These are phyloP conservation scores for Euzetes globulus DNA, from an alignment of 2,888 invertebrate genomes.

Conservation along the genomic window DNA sequence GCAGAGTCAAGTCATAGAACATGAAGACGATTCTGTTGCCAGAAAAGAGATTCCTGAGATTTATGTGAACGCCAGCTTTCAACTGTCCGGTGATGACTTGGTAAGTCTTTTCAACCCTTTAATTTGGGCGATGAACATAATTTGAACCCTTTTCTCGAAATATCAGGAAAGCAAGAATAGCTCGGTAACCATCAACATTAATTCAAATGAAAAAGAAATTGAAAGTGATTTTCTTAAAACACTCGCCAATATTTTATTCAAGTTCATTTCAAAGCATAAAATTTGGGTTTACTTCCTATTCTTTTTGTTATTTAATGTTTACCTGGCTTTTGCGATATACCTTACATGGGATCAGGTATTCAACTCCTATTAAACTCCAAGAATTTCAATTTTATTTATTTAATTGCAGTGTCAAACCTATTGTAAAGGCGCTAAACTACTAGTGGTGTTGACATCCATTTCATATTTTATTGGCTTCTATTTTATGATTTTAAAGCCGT, in stretches of 20 bases:
- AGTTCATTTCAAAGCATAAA: not conserved
- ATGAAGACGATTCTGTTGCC: not conserved
- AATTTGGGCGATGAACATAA: too few species aligned
- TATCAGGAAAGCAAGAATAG: too few species aligned
- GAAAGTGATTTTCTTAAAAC: not conserved
- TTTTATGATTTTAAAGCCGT: slow-evolving; percentile 26
- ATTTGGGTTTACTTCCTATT: not conserved
- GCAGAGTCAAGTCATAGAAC: not conserved
- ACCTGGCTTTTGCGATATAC: not conserved
- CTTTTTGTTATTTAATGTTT: slow-evolving; percentile 5
- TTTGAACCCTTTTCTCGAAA: too few species aligned
- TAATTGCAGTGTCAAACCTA: slow-evolving; percentile 39
- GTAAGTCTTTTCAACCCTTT: not conserved
- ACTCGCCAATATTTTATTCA: not conserved
- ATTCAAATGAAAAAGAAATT: not conserved
- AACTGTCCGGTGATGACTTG: not conserved
- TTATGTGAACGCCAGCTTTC: slow-evolving; percentile 10
- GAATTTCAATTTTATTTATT: not conserved
- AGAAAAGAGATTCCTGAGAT: not conserved
- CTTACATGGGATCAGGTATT: slow-evolving; percentile 24
- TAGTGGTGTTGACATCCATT: slow-evolving; percentile 58
- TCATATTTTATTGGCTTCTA: slow-evolving; percentile 48
- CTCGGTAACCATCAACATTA: not conserved
- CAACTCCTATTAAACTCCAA: not conserved
- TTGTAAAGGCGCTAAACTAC: slow-evolving; percentile 66